Conservation (phyloP, 2,113 vertebrate species). For the Empidonax alnorum region DNA sequence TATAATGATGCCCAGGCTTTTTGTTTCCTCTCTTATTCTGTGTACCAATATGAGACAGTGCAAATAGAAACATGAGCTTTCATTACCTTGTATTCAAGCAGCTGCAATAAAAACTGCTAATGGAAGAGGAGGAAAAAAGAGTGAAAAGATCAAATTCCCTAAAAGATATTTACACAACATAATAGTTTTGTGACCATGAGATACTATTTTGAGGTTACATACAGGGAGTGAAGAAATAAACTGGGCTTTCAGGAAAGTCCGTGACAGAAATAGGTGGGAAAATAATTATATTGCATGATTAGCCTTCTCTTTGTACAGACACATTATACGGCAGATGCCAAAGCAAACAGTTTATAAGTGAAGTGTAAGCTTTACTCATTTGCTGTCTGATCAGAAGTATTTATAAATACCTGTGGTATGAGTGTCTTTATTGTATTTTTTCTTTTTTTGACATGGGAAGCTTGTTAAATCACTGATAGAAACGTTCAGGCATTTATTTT, state of each 20-base stretch:
- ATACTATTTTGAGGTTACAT: slow-evolving; percentile 66
- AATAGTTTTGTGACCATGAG: slow-evolving; percentile 61
- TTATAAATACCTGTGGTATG: slow-evolving; percentile 54
- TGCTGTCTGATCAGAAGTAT: slow-evolving; percentile 55
- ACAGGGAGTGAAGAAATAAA: slow-evolving; percentile 65
- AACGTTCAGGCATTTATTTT: not conserved
- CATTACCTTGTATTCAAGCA: slow-evolving; percentile 53
- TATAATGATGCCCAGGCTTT: not conserved
- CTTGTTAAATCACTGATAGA: not conserved
- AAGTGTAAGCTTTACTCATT: slow-evolving; percentile 32
- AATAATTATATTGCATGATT: slow-evolving; percentile 61
- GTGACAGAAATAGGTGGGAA: slow-evolving; percentile 60
- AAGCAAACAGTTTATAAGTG: slow-evolving; percentile 56
- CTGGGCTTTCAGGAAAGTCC: slow-evolving; percentile 57
- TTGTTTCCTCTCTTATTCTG: slow-evolving; percentile 44
- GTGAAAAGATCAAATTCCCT: slow-evolving; percentile 68
- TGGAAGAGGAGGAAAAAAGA: slow-evolving; percentile 63
- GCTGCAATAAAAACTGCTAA: slow-evolving; percentile 72
- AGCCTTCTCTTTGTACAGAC: slow-evolving; percentile 47
- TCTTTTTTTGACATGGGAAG: not conserved
- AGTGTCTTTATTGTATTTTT: slow-evolving; percentile 38
- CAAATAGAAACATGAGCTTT: slow-evolving; percentile 75
- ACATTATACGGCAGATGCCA: slow-evolving; percentile 45
- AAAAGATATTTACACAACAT: slow-evolving; percentile 71
- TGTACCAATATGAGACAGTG: slow-evolving; percentile 43